These are phyloP conservation scores for Tragelaphus scriptus DNA, from an alignment of 2,113 vertebrate genomes.

Conservation along the genomic window DNA sequence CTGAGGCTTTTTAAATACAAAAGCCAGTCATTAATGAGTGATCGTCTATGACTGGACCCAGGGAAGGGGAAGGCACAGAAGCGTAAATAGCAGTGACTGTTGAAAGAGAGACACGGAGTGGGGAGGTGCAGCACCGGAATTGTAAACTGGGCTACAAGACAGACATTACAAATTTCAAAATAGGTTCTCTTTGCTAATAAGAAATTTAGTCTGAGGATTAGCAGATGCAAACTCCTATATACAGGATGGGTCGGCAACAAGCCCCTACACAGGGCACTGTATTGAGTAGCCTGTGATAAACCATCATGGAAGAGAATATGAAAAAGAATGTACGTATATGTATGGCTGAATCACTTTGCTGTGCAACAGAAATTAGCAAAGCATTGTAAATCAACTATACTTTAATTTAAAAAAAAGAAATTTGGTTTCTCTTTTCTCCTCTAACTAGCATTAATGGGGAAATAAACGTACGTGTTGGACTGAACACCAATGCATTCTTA, in stretches of 20 bases:
- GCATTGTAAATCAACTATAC: neutral
- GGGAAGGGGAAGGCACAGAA: constrained; percentile 20
- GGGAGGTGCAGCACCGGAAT: neutral
- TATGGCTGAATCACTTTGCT: neutral
- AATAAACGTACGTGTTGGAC: constrained; percentile 61
- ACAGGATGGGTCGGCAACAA: neutral
- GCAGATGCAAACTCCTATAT: neutral
- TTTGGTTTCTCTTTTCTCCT: constrained; percentile 61
- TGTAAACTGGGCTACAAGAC: neutral
- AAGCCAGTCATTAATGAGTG: neutral
- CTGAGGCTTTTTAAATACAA: neutral
- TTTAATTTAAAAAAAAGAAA: constrained; percentile 16
- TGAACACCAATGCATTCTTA: constrained; percentile 61
- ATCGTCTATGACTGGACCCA: neutral
- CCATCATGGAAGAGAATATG: neutral
- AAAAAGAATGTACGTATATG: neutral
- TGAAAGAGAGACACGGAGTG: neutral
- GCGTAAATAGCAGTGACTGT: neutral
- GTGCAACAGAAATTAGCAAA: neutral
- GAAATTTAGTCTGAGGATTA: constrained; percentile 56
- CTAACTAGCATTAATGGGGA: constrained; percentile 65
- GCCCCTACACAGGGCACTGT: too few relatives aligned
- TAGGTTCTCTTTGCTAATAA: constrained; percentile 50
- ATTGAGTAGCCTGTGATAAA: neutral
- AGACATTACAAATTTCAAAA: constrained; percentile 37